These are phyloP conservation scores for Pedetes capensis DNA, from an alignment of 2,113 vertebrate genomes.

Conservation along the genomic window DNA sequence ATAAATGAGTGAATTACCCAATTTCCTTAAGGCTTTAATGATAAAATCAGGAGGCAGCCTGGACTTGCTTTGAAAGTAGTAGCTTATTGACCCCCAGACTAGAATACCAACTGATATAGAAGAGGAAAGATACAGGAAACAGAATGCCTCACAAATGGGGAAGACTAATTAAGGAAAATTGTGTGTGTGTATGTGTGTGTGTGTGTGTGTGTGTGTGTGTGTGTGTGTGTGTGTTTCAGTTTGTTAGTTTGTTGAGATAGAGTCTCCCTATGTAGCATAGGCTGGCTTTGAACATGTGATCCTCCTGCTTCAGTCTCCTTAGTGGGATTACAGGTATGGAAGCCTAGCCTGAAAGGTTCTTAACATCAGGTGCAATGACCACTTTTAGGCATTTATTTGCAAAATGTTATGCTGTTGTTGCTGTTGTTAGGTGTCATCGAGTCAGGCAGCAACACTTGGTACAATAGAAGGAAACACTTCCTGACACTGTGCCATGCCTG, in stretches of 20 bases:
- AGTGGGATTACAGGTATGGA: background rate
- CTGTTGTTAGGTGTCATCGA: no score
- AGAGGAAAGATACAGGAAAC: background rate
- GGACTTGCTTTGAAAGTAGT: background rate
- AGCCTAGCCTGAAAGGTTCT: background rate
- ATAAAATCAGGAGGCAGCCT: background rate
- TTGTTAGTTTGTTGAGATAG: background rate
- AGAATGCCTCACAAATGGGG: background rate
- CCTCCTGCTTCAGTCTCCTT: background rate
- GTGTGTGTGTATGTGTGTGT: background rate
- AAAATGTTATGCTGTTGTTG: background rate
- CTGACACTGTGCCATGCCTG: no score
- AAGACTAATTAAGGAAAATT: background rate
- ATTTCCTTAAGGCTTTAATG: background rate
- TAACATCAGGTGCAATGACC: background rate
- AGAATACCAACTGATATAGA: background rate
- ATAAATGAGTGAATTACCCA: background rate
- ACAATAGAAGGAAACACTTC: no score
- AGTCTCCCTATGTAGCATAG: background rate
- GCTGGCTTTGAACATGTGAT: background rate
- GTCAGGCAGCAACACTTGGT: no score
- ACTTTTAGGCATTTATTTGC: background rate
- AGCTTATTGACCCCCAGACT: background rate
- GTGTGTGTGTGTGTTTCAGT: background rate
- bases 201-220: background rate